Base-by-base conservation (phyloP, 2,888 invertebrate species). In the Netelia virgata region DNA sequence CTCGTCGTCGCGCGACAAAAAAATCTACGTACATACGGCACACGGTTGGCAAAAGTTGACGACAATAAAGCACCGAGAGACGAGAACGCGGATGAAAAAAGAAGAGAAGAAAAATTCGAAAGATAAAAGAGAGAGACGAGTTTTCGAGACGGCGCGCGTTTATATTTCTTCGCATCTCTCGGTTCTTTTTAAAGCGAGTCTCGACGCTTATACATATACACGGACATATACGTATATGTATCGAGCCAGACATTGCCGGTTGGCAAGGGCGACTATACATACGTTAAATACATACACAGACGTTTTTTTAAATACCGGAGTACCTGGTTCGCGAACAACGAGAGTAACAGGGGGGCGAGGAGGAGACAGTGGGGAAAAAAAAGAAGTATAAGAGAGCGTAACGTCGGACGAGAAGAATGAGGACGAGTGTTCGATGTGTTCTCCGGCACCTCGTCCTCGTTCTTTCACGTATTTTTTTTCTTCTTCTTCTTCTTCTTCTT, bases 241-340 rank as follows among this genome's bases (percentile, higher is more conserved):
- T 69, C 53, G 41, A 66, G 68, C 61, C 66, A 84, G 84, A 81
- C 77, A 64, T 78, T 74, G 77, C 59, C 84, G 77, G 77, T 82
- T 70, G 18, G 73, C 81, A 74, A 74, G 64, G 70, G 64, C 70
- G 74, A 78, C 41, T 66, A 50, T 66, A 50, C 59, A 47, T 47
- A 47, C 18, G 20, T 73, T 59, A 28, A 47, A 11, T 74, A 23
- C 47, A 1, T 18, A n/a, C 41, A 16, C 59, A 47, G 74, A 28
- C 53, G 53, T 28, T 70, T 41, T 77, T 63, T 68, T 36, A 50
- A 57, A 18, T 8, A 75, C 64, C 10, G 36, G 64, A 75, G 84
- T 82, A 70, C 78, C 74, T 59, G 75, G 70, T 85, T 74, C 70
- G 57, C 20, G 82, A 82, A 84, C 84, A 81, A 77, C 84, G 77